Conservation (phyloP, 2,888 invertebrate genomes). For the Ophion ellenae region DNA sequence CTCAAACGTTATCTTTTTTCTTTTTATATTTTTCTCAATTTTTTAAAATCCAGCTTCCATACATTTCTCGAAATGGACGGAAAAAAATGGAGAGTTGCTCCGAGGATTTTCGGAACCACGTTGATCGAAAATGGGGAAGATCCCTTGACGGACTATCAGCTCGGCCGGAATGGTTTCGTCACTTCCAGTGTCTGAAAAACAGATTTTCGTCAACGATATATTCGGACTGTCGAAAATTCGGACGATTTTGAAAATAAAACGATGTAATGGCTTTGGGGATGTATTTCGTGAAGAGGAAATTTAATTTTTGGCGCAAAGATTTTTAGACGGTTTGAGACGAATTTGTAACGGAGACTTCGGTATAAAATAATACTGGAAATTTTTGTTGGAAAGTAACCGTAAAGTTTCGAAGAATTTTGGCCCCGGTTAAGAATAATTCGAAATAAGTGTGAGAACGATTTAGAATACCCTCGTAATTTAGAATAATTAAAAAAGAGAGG, state of each 20-base stretch:
- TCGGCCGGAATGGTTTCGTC: constrained; percentile 1
- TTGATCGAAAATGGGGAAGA: not conserved
- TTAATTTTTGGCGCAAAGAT: not conserved
- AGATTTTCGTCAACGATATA: not conserved
- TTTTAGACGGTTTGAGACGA: not conserved
- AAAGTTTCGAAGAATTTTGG: too few relatives aligned
- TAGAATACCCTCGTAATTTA: too few relatives aligned
- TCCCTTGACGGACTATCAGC: constrained; percentile 1
- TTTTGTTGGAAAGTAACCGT: too few relatives aligned
- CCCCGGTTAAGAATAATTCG: too few relatives aligned
- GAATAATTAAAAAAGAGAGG: too few relatives aligned
- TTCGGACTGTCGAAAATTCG: not conserved
- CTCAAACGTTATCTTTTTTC: not conserved
- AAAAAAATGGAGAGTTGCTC: not conserved
- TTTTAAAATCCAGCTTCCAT: not conserved
- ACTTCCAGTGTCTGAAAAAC: constrained; percentile 67
- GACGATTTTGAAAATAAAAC: not conserved
- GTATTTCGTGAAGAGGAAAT: not conserved
- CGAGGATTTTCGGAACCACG: not conserved
- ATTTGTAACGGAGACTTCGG: not conserved
- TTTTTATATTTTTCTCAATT: constrained; percentile 17
- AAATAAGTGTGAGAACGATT: too few relatives aligned
- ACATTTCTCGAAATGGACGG: not conserved
- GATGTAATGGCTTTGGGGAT: not conserved
- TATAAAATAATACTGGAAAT: too few relatives aligned